These are phyloP conservation scores for Conomelus anceps DNA, from an alignment of 2,888 invertebrate genomes.

Conservation along the genomic window DNA sequence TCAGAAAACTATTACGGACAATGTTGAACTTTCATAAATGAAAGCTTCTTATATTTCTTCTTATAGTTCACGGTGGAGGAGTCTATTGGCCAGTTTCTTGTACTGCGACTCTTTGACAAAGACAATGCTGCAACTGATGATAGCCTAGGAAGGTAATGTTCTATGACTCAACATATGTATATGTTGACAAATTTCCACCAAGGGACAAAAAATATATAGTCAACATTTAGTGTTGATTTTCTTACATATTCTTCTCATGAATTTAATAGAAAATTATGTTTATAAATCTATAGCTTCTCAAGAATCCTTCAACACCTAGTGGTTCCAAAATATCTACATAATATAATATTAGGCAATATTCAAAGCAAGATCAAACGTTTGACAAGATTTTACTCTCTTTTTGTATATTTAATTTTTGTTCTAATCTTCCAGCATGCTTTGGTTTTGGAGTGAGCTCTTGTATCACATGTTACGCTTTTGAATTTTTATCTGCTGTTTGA, in stretches of 20 bases:
- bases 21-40: not conserved
- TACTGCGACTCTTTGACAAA: conserved; percentile 80
- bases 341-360: not conserved
- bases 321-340: too few species aligned
- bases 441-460: not conserved
- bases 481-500: not conserved
- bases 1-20: not conserved
- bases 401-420: not conserved
- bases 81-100: conserved; percentile 43
- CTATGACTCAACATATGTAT: not conserved
- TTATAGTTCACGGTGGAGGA: conserved; percentile 48
- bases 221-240: too few species aligned
- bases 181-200: too few species aligned
- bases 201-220: too few species aligned
- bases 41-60: conserved; percentile 35
- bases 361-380: not conserved
- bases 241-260: too few species aligned
- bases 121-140: conserved; percentile 88
- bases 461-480: not conserved
- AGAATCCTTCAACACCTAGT: too few species aligned
- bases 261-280: too few species aligned
- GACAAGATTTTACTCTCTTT: not conserved
- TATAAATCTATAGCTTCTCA: too few species aligned
- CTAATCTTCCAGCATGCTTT: not conserved
- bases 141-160: conserved; percentile 74